Evolutionary conservation across 2,797 vertebrate species (phyloP).

Genomic region (Tapirus indicus): DNA sequence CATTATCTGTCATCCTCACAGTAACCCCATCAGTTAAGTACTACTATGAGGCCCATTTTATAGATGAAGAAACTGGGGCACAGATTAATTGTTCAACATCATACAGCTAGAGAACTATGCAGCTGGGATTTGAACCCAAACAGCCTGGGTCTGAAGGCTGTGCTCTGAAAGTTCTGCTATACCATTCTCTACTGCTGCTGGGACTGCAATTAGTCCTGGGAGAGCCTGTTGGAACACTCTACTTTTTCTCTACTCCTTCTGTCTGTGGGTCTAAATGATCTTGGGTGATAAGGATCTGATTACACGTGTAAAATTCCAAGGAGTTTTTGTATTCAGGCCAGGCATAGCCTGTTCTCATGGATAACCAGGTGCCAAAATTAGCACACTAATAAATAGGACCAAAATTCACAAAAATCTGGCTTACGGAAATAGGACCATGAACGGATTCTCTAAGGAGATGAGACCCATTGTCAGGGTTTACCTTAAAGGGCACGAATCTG

Average conservation of each 20-base stretch:
- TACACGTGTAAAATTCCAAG: background rate
- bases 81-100: background rate
- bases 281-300: background rate
- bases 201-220: background rate
- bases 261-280: background rate
- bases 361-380: background rate
- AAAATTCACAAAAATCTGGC: background rate
- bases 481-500: background rate
- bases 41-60: background rate
- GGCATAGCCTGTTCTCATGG: background rate
- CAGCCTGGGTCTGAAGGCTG: background rate
- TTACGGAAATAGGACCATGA: background rate
- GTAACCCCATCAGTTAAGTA: background rate
- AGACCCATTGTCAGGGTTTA: background rate
- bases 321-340: background rate
- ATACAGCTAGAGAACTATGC: background rate
- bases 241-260: background rate
- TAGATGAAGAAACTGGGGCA: background rate
- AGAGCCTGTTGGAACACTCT: background rate
- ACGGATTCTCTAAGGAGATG: background rate
- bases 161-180: background rate
- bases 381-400: background rate
- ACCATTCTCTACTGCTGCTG: background rate
- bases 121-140: background rate
- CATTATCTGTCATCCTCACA: background rate